Percentiles rank a stretch among this genome's conserved stretches.
Conservation (phyloP, 2,888 invertebrate genomes). For the Patella pellucida region DNA sequence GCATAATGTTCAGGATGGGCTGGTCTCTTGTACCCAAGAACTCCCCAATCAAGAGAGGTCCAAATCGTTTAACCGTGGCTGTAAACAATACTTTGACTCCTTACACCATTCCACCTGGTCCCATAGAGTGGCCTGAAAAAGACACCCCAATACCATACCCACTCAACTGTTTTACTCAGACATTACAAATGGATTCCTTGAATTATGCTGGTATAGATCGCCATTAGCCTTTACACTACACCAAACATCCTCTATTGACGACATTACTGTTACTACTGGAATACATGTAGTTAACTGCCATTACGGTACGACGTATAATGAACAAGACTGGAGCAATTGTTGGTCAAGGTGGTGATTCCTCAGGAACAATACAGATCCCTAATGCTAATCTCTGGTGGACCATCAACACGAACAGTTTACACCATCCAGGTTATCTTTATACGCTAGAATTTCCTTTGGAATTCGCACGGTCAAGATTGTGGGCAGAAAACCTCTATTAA, state of each 20-base stretch:
- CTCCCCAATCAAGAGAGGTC: slow-evolving; percentile 84
- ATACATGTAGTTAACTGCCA: too few species aligned
- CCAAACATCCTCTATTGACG: slow-evolving; percentile 86
- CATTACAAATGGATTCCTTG: slow-evolving; percentile 94
- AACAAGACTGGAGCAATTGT: slow-evolving; percentile 55
- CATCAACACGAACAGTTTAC: slow-evolving; percentile 79
- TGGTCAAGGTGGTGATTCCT: slow-evolving; percentile 64
- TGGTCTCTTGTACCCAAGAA: slow-evolving; percentile 79
- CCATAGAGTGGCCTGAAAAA: slow-evolving; percentile 68
- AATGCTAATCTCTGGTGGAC: slow-evolving; percentile 93
- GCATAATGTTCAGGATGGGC: neutral
- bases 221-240: slow-evolving; percentile 89
- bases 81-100: slow-evolving; percentile 92
- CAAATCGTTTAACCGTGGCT: slow-evolving; percentile 85
- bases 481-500: slow-evolving; percentile 81
- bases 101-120: slow-evolving; percentile 92
- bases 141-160: slow-evolving; percentile 73
- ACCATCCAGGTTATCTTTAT: slow-evolving; percentile 51
- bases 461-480: slow-evolving; percentile 87
- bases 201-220: slow-evolving; percentile 98
- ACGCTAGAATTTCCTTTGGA: slow-evolving; percentile 78
- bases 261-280: slow-evolving; percentile 79
- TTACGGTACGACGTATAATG: slow-evolving; percentile 44
- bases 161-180: slow-evolving; percentile 79
- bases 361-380: slow-evolving; percentile 77